phyloP scores from a whole-genome alignment of 1,140 invertebrate species.

The Metopolophium dirhodum region DNA sequence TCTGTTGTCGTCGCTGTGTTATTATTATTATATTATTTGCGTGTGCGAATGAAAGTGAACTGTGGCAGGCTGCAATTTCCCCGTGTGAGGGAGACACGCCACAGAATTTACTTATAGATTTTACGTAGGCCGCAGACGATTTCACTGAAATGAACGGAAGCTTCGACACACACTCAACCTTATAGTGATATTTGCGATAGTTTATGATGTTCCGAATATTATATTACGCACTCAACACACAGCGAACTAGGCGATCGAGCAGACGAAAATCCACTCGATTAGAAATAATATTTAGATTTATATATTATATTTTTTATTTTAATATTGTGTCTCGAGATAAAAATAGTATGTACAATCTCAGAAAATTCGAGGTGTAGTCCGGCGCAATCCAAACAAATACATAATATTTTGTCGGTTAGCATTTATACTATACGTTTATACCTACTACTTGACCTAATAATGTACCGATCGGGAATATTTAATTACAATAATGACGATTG shows the following conservation, averaged over 20 bases:
- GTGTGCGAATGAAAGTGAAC: conserved; percentile 22
- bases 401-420: not conserved
- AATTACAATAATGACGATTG: no score
- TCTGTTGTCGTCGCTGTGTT: not conserved
- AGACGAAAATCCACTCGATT: not conserved
- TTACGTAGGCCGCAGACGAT: not conserved
- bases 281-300: not conserved
- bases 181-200: not conserved
- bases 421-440: not conserved
- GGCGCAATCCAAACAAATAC: not conserved
- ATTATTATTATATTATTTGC: not conserved
- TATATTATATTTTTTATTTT: not conserved
- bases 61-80: not conserved
- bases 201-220: not conserved
- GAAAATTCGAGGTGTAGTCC: not conserved
- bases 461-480: no score
- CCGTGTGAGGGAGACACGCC: not conserved
- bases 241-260: not conserved
- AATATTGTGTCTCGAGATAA: not conserved
- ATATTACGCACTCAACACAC: no score
- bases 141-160: conserved; percentile 4
- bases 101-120: not conserved
- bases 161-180: not conserved
- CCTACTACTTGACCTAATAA: no score
- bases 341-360: not conserved